Evolutionary conservation across 2,113 vertebrate species (phyloP).

Genomic region (Thunnus maccoyii): DNA sequence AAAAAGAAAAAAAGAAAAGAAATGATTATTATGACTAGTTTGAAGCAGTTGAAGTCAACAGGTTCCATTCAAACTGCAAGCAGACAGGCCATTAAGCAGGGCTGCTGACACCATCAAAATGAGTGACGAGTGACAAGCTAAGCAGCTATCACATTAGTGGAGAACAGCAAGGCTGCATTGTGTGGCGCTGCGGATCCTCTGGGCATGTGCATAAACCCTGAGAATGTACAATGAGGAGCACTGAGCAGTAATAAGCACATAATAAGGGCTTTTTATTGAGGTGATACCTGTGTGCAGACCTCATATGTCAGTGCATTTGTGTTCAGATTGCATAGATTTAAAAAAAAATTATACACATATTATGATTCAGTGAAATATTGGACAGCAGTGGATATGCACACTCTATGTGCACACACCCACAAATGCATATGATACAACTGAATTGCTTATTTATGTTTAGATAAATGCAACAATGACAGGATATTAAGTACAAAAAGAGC

Average conservation of each 20-base stretch:
- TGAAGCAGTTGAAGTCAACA: slow-evolving; percentile 56
- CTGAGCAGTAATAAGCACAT: slow-evolving; percentile 4
- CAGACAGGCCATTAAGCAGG: slow-evolving; percentile 59
- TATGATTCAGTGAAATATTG: neutral
- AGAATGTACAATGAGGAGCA: slow-evolving; percentile 26
- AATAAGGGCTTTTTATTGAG: slow-evolving; percentile 1
- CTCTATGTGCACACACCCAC: neutral
- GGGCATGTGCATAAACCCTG: slow-evolving; percentile 2
- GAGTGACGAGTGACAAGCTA: slow-evolving; percentile 58
- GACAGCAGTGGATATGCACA: neutral
- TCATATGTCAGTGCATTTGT: neutral
- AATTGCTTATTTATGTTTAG: slow-evolving; percentile 52
- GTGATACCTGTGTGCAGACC: neutral
- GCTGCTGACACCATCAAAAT: slow-evolving; percentile 63
- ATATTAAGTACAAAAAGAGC: slow-evolving; percentile 46
- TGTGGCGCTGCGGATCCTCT: slow-evolving; percentile 2
- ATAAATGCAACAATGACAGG: slow-evolving; percentile 35
- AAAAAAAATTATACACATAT: neutral
- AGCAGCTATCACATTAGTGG: slow-evolving; percentile 54
- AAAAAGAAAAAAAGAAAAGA: neutral
- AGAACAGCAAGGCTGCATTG: slow-evolving; percentile 22
- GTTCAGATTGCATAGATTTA: neutral
- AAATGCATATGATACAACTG: neutral
- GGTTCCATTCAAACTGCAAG: slow-evolving; percentile 51
- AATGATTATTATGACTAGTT: slow-evolving; percentile 17